A percentile compares a stretch with the other conserved stretches of the same genome.
Evolutionary conservation across 2,113 vertebrate genomes (phyloP).

Genomic region (Microtus oregoni): DNA sequence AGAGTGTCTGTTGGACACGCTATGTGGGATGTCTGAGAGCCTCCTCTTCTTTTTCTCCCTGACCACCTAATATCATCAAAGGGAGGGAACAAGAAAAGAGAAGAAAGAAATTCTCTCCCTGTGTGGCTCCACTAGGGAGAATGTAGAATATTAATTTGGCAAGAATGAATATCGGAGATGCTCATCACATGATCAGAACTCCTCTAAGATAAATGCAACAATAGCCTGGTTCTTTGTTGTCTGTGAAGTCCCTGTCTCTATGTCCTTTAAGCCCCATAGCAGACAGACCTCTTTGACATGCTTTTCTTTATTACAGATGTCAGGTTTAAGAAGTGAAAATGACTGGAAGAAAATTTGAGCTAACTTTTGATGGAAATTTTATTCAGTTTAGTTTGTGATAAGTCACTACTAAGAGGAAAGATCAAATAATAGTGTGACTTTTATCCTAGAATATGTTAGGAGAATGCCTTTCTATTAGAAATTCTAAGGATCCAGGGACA

Average conservation of each 20-base stretch:
- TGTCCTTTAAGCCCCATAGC: background rate
- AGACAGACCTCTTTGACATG: background rate
- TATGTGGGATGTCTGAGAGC: rapidly evolving
- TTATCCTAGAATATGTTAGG: conserved; percentile 33
- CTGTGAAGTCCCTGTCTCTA: background rate
- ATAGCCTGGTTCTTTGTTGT: no score
- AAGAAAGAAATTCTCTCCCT: background rate
- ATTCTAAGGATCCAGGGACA: background rate
- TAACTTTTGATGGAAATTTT: conserved; percentile 37
- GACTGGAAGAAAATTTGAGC: background rate
- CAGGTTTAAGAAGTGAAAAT: conserved; percentile 2
- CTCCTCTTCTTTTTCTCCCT: background rate
- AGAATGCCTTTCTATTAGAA: conserved; percentile 44
- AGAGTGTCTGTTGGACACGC: background rate
- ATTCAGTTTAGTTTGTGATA: background rate
- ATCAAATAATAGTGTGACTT: conserved; percentile 30
- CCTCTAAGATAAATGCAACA: background rate
- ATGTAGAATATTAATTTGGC: background rate
- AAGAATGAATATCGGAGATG: background rate
- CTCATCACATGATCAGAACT: background rate
- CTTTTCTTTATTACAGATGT: background rate
- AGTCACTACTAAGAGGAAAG: background rate
- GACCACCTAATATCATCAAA: background rate
- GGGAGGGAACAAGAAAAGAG: background rate
- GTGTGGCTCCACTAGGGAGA: background rate